These are phyloP conservation scores for Bembecia ichneumoniformis DNA, from an alignment of 2,888 invertebrate species.

Conservation along the genomic window DNA sequence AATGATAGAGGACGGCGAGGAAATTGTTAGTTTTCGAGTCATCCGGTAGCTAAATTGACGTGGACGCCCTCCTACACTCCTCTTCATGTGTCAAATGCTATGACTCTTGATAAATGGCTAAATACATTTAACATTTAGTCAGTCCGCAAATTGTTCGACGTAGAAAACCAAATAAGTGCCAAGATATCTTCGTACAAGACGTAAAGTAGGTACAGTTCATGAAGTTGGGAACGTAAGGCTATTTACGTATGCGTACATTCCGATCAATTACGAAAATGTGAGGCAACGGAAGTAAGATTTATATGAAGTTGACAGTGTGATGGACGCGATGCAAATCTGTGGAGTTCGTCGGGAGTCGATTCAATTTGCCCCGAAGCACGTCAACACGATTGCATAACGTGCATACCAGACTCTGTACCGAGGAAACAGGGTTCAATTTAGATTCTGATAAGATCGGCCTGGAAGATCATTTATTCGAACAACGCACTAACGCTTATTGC, in stretches of 20 bases:
- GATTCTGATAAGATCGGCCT: conserved; percentile 30
- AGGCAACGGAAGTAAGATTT: conserved; percentile 42
- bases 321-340: conserved; percentile 60
- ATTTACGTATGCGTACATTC: conserved; percentile 29
- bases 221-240: too few relatives aligned
- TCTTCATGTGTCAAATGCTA: conserved; percentile 23
- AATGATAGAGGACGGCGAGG: conserved; percentile 21
- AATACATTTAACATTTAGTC: background rate
- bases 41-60: conserved; percentile 47
- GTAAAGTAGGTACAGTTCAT: too few relatives aligned
- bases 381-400: conserved; percentile 26
- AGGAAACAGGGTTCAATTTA: conserved; percentile 42
- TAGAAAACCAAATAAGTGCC: background rate
- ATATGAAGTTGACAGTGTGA: conserved; percentile 45
- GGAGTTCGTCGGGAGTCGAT: conserved; percentile 28
- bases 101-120: conserved; percentile 12
- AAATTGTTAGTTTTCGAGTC: conserved; percentile 46
- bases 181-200: background rate
- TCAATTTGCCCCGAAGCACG: conserved; percentile 41
- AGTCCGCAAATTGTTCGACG: background rate
- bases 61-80: conserved; percentile 23
- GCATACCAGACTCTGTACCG: conserved; percentile 37
- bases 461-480: conserved; percentile 17
- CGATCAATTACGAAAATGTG: conserved; percentile 36
- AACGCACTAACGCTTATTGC: conserved; percentile 25